Evolutionary conservation across 2,113 vertebrate genomes (phyloP), one percentile per base, ranked within the genome.

Genomic region (Planiliza haematocheilus): DNA sequence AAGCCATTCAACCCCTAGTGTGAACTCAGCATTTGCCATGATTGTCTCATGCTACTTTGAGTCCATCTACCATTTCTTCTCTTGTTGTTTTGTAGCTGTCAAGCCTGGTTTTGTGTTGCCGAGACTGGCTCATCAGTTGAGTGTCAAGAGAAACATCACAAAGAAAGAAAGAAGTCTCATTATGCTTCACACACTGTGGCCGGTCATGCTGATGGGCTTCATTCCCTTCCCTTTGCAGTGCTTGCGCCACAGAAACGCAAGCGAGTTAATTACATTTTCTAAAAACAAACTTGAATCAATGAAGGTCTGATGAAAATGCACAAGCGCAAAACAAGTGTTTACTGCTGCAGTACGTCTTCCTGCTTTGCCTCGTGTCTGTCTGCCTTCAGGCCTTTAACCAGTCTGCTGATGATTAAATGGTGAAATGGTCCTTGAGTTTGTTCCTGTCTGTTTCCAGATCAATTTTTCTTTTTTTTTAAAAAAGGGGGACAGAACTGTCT

Each of bases 281-380:
- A 58, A 59, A 51, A 46, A 45, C 10, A 21, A 53, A 36, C 21
- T 39, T 21, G 21, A 53, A 46, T 18, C 14, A n/a, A 34, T 42
- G 37, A 55, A 49, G 46, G 4, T 42, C 51, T 11, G 30, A 63
- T 64, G 41, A 70, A 52, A 70, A 52, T 20, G 0, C 18, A 14
- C 21, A 50, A 36, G 24, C 39, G 38, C 13, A 71, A 24, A 67
- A 50, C 55, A 61, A 58, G 52, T 78, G 64, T 59, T 69, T 73
- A 30, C 12, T 16, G 14, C 64, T 21, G 59, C 30, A 2, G n/a
- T 1, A 10, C 51, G 39, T 18, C 36, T 2, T 43, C 14, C 56
- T 52, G 10, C 53, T 64, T 39, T 58, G 59, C 64, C 41, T 71
- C n/a, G 50, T 62, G 30, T 71, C 37, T 1, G 12, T 49, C 50